Evolutionary conservation across 2,797 vertebrate genomes (phyloP).

Genomic region (Benthosema pterotum): DNA sequence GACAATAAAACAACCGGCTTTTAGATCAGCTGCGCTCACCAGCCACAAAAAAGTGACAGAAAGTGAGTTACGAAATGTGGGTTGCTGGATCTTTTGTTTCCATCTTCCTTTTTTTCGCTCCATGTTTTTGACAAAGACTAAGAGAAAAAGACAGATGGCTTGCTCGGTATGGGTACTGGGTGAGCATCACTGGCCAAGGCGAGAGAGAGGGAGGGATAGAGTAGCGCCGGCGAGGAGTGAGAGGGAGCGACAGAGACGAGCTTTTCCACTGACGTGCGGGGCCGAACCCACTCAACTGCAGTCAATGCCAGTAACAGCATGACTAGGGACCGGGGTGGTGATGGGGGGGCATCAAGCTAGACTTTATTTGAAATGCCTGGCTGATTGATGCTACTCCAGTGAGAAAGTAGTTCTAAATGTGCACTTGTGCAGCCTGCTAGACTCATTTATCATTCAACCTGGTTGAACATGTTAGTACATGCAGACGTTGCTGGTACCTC

Average conservation of each 20-base stretch:
- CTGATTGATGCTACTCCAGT: constrained; percentile 63
- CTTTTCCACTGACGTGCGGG: constrained; percentile 50
- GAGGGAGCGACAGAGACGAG: constrained; percentile 54
- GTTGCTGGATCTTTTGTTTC: constrained; percentile 36
- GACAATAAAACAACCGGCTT: constrained; percentile 6
- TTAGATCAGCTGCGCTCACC: constrained; percentile 34
- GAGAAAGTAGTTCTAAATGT: constrained; percentile 38
- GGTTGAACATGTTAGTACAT: constrained; percentile 52
- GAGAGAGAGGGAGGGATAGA: constrained; percentile 52
- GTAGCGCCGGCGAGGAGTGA: constrained; percentile 46
- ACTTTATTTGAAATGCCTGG: constrained; percentile 61
- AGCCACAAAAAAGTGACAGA: not conserved
- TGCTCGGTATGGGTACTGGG: constrained; percentile 71
- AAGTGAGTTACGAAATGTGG: constrained; percentile 56
- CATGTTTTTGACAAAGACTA: constrained; percentile 59
- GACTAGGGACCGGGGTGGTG: constrained; percentile 43
- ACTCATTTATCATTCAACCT: constrained; percentile 64
- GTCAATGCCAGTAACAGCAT: constrained; percentile 52
- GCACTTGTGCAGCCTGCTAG: constrained; percentile 28
- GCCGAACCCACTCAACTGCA: constrained; percentile 52
- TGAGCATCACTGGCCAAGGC: constrained; percentile 59
- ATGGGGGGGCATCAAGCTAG: constrained; percentile 48
- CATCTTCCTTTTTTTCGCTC: no score
- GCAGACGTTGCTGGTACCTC: constrained; percentile 21
- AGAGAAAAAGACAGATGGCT: constrained; percentile 76